A percentile compares a stretch with the other conserved stretches of the same genome.
These are phyloP conservation scores for Noctuana brunneofusca DNA, from an alignment of 2,888 invertebrate species.

Conservation along the genomic window DNA sequence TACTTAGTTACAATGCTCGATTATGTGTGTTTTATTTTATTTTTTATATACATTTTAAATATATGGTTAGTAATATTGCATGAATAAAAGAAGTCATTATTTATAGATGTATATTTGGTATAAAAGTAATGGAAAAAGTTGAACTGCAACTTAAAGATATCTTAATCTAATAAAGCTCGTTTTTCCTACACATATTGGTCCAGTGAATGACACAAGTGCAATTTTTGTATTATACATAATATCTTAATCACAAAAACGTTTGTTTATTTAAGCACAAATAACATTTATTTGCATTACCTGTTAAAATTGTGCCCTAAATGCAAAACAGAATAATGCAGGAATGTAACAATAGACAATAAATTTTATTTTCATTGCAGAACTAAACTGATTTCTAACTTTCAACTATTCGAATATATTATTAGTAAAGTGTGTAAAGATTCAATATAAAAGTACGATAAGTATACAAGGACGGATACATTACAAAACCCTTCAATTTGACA, in stretches of 20 bases:
- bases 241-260: conserved; percentile 12
- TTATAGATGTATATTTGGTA: conserved; percentile 75
- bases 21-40: conserved; percentile 4
- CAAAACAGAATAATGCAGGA: background rate
- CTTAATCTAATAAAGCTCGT: conserved; percentile 72
- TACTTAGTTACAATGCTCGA: conserved; percentile 70
- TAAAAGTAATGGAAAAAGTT: conserved; percentile 66
- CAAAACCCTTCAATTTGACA: conserved; percentile 2
- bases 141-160: conserved; percentile 46
- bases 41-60: background rate
- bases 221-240: background rate
- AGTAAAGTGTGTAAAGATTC: background rate
- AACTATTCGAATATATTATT: background rate
- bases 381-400: background rate
- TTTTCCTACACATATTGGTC: conserved; percentile 41
- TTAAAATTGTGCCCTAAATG: background rate
- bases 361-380: no score
- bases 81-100: conserved; percentile 38
- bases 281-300: background rate
- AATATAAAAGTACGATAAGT: background rate
- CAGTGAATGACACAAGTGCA: conserved; percentile 15
- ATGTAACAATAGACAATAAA: background rate
- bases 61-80: background rate
- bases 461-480: conserved; percentile 1
- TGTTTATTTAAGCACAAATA: conserved; percentile 17